Evolutionary conservation across 1,140 invertebrate genomes (phyloP), one percentile per base, ranked within the genome.

Genomic region (Daktulosphaira vitifoliae): DNA sequence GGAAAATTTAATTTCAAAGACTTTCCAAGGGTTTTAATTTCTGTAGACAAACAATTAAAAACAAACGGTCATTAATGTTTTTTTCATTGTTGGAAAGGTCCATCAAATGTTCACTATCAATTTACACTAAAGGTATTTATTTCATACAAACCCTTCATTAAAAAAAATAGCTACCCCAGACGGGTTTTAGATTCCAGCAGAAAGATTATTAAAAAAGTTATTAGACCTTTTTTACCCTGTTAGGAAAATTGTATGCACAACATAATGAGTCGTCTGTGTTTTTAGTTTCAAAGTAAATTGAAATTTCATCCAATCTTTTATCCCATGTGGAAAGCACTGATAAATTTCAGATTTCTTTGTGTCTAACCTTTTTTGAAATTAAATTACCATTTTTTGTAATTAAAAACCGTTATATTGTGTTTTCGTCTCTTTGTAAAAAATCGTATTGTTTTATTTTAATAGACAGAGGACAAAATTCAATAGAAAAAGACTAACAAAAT

Each of bases 181-280:
- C n/a, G 54, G 54, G 38, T 62, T 62, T 44, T 59, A 59, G 54
- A 59, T 59, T 46, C 39, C 39, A 16, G 29, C 42, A 26, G 29
- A 62, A 62, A 62, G 54, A 62, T 62, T 62, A 62, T 62, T 62
- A 62, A 62, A 62, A 62, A 62, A 62, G 54, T 62, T 62, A 46
- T 46, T 62, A 62, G 54, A 48, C 54, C 54, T 62, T 62, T 62
- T 62, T 62, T 33, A 18, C 53, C 29, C 26, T 39, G 15, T 42
- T 39, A 18, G 15, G 16, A n/a, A 15, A 20, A 42, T 7, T 44
- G 15, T 26, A 26, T 23, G n/a, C 42, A 26, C 38, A 2, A n/a
- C 3, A 15, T 4, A 22, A 16, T 16, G 39, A 46, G n/a, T 46
- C 39, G n/a, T 39, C 16, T 33, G 42, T 62, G 39, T 62, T 62